Percentiles rank a stretch among this genome's conserved stretches.
phyloP scores from a whole-genome alignment of 2,888 invertebrate species.

The Phalangium opilio region DNA sequence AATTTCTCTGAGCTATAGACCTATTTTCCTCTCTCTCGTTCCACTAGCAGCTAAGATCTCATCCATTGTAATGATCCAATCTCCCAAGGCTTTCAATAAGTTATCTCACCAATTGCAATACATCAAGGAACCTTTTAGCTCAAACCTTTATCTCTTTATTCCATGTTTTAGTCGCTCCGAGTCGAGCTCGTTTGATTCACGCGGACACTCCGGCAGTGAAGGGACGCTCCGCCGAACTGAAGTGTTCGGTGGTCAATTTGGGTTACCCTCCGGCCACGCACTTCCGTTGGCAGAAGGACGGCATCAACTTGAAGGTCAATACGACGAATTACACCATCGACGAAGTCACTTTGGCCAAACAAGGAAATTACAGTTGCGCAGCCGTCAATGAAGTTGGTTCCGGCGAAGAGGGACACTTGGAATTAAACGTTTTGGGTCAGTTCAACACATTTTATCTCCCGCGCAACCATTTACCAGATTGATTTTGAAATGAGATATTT shows the following conservation, averaged over 20 bases:
- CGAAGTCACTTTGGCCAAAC: conserved; percentile 64
- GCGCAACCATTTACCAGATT: no score
- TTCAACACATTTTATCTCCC: no score
- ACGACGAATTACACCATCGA: conserved; percentile 42
- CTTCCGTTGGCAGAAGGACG: neutral
- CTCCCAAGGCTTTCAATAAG: no score
- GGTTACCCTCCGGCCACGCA: neutral
- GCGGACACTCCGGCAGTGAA: neutral
- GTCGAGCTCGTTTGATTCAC: neutral
- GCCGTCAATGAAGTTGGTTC: conserved; percentile 70
- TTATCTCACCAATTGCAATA: no score
- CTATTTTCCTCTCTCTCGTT: no score
- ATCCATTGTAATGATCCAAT: no score
- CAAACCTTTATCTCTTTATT: neutral
- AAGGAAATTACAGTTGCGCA: conserved; percentile 76
- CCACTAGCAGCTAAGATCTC: no score
- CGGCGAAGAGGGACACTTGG: conserved; percentile 13
- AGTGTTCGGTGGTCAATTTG: neutral
- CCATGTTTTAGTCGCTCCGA: neutral
- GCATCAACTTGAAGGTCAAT: neutral
- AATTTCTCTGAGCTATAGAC: no score
- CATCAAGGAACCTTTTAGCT: no score
- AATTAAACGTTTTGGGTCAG: neutral
- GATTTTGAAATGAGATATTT: no score
- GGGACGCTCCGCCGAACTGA: neutral